These are phyloP conservation scores for Aphodius sticticus DNA, from an alignment of 2,888 invertebrate species.

Conservation along the genomic window DNA sequence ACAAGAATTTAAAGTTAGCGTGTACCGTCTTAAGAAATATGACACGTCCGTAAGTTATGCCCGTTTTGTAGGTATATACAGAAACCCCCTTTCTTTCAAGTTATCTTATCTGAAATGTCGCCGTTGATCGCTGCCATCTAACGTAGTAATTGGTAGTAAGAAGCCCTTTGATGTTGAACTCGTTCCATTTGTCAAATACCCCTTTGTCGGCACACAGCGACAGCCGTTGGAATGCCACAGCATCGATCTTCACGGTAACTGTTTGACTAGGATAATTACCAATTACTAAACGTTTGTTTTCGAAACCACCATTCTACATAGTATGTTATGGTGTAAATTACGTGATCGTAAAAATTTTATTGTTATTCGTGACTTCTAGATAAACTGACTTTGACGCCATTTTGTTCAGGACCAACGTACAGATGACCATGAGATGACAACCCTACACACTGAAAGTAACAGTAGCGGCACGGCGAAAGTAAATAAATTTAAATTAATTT, in stretches of 20 bases:
- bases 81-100: not conserved
- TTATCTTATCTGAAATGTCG: conserved; percentile 30
- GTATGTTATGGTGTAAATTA: not conserved
- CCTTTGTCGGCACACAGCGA: conserved; percentile 9
- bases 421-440: too few relatives aligned
- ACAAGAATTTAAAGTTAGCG: conserved; percentile 4
- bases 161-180: conserved; percentile 38
- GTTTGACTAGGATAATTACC: not conserved
- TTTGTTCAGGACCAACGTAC: too few relatives aligned
- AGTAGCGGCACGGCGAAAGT: too few relatives aligned
- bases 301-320: not conserved
- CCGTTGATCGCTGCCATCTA: conserved; percentile 42
- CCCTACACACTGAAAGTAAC: too few relatives aligned
- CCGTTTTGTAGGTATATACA: conserved; percentile 13
- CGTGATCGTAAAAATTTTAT: too few relatives aligned
- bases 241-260: not conserved
- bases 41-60: not conserved
- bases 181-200: conserved; percentile 31
- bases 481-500: too few relatives aligned
- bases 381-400: too few relatives aligned
- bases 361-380: too few relatives aligned
- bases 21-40: not conserved
- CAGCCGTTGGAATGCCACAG: not conserved
- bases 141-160: conserved; percentile 44
- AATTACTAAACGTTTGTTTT: not conserved